These are phyloP conservation scores for Pipistrellus kuhlii DNA, from an alignment of 2,797 vertebrate species.

Conservation along the genomic window DNA sequence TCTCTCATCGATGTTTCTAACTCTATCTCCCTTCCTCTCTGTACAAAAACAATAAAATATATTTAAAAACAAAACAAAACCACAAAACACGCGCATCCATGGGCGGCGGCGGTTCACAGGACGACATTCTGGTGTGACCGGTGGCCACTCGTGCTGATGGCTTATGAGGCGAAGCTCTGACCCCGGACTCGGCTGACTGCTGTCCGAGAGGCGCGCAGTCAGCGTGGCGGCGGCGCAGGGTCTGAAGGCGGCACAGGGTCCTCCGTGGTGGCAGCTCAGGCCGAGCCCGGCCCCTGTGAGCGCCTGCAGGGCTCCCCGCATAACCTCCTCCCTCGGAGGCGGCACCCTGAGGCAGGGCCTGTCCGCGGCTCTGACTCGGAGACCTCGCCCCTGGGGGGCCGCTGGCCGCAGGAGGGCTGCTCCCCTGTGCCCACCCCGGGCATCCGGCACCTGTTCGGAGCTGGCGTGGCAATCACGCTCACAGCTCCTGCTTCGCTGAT, in stretches of 20 bases:
- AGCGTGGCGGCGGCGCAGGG: not conserved
- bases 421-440: too few species aligned
- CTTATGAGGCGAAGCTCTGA: not conserved
- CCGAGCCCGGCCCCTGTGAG: not conserved
- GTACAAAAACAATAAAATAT: too few species aligned
- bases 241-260: too few species aligned
- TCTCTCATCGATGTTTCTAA: too few species aligned
- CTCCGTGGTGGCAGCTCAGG: too few species aligned
- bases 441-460: not conserved
- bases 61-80: too few species aligned
- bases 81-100: too few species aligned
- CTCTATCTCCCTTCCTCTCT: too few species aligned
- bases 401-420: not conserved
- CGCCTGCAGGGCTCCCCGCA: too few species aligned
- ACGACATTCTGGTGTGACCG: rapidly evolving
- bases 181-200: not conserved
- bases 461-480: not conserved
- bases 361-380: too few species aligned
- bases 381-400: not conserved
- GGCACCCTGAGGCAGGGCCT: rapidly evolving
- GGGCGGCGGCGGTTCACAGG: rapidly evolving
- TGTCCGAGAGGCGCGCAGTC: rapidly evolving
- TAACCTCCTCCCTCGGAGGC: too few species aligned
- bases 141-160: not conserved
- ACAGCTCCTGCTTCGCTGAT: not conserved